Base-by-base conservation (phyloP, 2,888 invertebrate genomes). In the Hypomecis punctinalis region DNA sequence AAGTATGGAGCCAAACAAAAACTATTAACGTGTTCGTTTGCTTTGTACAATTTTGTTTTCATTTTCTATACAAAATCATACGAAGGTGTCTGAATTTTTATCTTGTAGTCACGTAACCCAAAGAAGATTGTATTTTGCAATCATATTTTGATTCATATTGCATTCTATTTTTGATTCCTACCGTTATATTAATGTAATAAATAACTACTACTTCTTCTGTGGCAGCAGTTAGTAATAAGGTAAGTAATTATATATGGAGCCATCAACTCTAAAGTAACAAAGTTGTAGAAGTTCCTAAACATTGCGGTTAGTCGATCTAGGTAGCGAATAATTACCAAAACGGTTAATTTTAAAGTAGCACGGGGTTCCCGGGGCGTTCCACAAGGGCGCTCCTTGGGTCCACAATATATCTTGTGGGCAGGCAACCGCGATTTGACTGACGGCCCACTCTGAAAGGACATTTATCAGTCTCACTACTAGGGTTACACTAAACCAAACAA, bases 391-490 rank as follows among this genome's bases (percentile, higher is more conserved):
- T 80, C 78, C 82, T 82, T 82, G 89, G 91, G 90, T 89, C 89
- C 86, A 90, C 88, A 92, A 93, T 92, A 91, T 90, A 93, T 93
- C 92, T 91, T 91, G 91, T 82, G 91, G 90, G 86, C 90, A 89
- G 89, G 90, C 91, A 91, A 91, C 92, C 91, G 90, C 92, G 90
- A 89, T 91, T 91, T 92, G 92, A 91, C 89, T 91, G 92, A 92
- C 92, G 90, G 90, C 89, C 86, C 82, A 82, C 89, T 87, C 89
- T 91, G 91, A 93, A 90, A 89, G 92, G 91, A 90, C 91, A 93
- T 92, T 91, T 90, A 91, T 93, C 92, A 91, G 91, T 84, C 90
- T 91, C 91, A 89, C 90, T 89, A 90, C 90, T 73, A 84, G 90
- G 90, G 90, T 88, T 89, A 89, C 90, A 87, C 87, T 90, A 89